Conservation (phyloP, 2,888 invertebrate species). For the Ophraella communa region DNA sequence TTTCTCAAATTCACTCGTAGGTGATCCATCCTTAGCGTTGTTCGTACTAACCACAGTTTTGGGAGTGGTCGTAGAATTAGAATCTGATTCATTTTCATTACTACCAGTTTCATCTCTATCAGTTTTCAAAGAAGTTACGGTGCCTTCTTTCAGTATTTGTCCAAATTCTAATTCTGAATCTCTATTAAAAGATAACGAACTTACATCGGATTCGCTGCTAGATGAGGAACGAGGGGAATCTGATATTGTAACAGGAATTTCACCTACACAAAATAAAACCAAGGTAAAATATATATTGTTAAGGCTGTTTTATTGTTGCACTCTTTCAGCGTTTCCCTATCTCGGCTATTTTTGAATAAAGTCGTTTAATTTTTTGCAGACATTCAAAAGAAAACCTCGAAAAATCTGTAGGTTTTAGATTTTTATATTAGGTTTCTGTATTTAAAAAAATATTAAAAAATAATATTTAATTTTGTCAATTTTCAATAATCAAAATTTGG, state of each 20-base stretch:
- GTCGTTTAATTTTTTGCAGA: too few species aligned
- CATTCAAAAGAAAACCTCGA: too few species aligned
- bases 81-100: slow-evolving; percentile 79
- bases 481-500: too few species aligned
- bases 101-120: slow-evolving; percentile 67
- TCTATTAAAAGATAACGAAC: slow-evolving; percentile 73
- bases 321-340: too few species aligned
- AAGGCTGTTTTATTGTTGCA: too few species aligned
- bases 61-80: slow-evolving; percentile 76
- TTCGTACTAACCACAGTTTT: slow-evolving; percentile 72
- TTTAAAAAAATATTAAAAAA: too few species aligned
- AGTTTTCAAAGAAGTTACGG: slow-evolving; percentile 48
- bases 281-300: too few species aligned
- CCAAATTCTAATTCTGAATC: slow-evolving; percentile 72
- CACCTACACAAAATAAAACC: neutral
- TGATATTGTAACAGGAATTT: slow-evolving; percentile 62
- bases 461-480: too few species aligned
- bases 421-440: too few species aligned
- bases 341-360: too few species aligned
- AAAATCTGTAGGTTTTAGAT: too few species aligned
- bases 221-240: slow-evolving; percentile 79
- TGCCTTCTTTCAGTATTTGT: slow-evolving; percentile 56
- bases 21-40: slow-evolving; percentile 61
- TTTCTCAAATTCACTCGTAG: slow-evolving; percentile 66
- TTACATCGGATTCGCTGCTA: slow-evolving; percentile 74